phyloP scores from a whole-genome alignment of 2,113 vertebrate species.

The Origma solitaria region DNA sequence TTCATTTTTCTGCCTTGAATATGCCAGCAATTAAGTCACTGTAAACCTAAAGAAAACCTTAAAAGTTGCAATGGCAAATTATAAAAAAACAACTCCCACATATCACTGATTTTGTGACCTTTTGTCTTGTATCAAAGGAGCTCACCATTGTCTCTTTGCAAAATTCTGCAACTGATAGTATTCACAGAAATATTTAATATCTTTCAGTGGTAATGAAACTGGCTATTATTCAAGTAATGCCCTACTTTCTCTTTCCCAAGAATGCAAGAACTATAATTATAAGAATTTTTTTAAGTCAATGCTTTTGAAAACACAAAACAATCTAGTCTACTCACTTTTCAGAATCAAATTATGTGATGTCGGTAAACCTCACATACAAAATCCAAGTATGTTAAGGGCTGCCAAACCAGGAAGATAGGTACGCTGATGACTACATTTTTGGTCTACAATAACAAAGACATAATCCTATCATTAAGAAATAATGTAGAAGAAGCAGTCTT shows the following conservation, averaged over 20 bases:
- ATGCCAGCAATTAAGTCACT: neutral
- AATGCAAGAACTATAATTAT: neutral
- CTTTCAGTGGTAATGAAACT: neutral
- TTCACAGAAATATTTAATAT: neutral
- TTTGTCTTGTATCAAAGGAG: neutral
- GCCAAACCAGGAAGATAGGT: neutral
- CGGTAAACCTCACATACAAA: neutral
- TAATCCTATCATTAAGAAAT: neutral
- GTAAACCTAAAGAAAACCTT: neutral
- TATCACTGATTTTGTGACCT: neutral
- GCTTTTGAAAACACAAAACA: neutral
- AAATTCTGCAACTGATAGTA: neutral
- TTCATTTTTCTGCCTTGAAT: neutral
- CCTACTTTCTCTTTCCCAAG: neutral
- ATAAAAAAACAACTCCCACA: neutral
- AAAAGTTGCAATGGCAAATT: neutral
- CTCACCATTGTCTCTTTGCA: neutral
- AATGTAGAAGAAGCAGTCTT: neutral
- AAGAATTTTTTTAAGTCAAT: neutral
- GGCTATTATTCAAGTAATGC: neutral
- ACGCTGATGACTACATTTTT: neutral
- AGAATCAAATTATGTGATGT: neutral
- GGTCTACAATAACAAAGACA: neutral
- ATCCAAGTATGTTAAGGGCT: neutral
- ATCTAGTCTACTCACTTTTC: neutral